Base-by-base conservation (phyloP, 1,140 invertebrate genomes). In the Drosophila miranda region DNA sequence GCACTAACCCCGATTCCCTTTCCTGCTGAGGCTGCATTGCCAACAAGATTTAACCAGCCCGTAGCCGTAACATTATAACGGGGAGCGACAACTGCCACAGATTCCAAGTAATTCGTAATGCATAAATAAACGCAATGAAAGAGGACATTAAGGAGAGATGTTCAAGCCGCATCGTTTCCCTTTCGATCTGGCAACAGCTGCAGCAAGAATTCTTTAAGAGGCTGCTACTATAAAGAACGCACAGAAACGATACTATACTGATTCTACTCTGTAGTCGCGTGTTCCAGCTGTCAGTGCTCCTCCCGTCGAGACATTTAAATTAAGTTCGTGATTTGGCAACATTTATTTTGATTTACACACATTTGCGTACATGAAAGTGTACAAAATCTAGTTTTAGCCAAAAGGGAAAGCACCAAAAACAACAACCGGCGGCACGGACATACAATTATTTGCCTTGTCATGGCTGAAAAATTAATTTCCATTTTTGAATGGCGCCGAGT, bases 241-340 rank as follows among this genome's bases (percentile, higher is more conserved):
- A 2, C 11, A 11, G 16, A 16, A 34, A 34, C 9, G 34, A 26
- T 9, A 8, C 28, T 26, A 41, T 16, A 34, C 4, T 13, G 30
- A 14, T 9, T 30, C 30, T 23, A 3, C 7, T 43, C 19, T 53
- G 4, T 5, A 38, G 34, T n/a, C 13, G n/a, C n/a, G n/a, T n/a
- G n/a, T n/a, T 58, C 42, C 64, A 70, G 41, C 64, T 78, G 79
- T 83, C 71, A 78, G 68, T 75, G 59, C 73, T 56, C 4, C 43
- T 21, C 26, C 30, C 42, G 44, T 19, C 38, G 44, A 56, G 81
- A 84, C 73, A 86, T 84, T 84, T 79, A 86, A 80, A 84, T 84
- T 84, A 81, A 64, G 73, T 81, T 84, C 69, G 58, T 84, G 82
- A 84, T 86, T 84, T 81, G 41, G 81, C 81, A 68, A 84, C 34